Percentiles rank a stretch among this genome's conserved stretches.
Conservation (phyloP, 2,113 vertebrate genomes). For the Harpagus bidentatus region DNA sequence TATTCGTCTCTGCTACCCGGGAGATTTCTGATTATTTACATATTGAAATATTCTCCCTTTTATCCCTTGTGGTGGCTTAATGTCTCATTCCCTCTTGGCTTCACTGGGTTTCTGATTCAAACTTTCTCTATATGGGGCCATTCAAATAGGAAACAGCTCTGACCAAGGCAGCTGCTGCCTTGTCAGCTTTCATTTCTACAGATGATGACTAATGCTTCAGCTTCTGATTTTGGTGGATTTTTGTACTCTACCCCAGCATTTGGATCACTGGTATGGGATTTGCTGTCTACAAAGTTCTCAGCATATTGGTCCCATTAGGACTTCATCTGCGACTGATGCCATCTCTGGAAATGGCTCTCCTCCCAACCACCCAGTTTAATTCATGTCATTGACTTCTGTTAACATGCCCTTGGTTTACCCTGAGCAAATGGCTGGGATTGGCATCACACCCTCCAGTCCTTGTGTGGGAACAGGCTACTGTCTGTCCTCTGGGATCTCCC, state of each 20-base stretch:
- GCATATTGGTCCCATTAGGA: not conserved
- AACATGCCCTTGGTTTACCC: not conserved
- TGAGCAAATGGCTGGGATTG: not conserved
- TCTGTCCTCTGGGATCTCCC: not conserved
- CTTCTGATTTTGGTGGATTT: not conserved
- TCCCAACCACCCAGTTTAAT: not conserved
- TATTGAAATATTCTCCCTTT: constrained; percentile 15
- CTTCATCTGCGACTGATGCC: not conserved
- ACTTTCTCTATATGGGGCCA: not conserved
- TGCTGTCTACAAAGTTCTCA: not conserved
- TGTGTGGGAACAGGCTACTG: constrained; percentile 14
- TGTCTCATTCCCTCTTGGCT: constrained; percentile 28
- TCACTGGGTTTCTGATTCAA: constrained; percentile 15
- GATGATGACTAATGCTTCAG: not conserved
- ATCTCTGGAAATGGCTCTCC: not conserved
- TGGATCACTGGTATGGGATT: not conserved
- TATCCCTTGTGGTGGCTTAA: not conserved
- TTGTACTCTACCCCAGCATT: not conserved
- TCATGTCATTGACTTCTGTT: not conserved
- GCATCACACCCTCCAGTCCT: not conserved
- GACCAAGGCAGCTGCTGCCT: not conserved
- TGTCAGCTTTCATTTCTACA: not conserved
- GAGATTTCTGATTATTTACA: not conserved
- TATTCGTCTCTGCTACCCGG: not conserved
- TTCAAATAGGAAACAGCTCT: not conserved